A percentile compares a stretch with the other conserved stretches of the same genome.
phyloP scores from a whole-genome alignment of 2,113 vertebrate genomes.

The Burhinus oedicnemus region DNA sequence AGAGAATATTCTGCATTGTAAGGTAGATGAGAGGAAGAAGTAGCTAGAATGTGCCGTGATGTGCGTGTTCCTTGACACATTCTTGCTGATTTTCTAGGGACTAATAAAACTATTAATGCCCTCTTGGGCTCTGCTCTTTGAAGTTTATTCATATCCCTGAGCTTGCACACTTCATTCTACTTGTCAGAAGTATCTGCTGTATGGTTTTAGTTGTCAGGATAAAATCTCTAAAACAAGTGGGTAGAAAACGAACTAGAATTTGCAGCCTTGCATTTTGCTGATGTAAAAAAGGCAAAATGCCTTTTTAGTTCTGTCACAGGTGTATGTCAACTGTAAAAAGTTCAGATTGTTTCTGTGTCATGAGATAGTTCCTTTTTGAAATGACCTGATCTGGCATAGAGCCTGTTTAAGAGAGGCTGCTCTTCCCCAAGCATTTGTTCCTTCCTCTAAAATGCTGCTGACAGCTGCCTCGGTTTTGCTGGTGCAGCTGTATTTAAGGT shows the following conservation, averaged over 20 bases:
- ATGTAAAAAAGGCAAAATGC: not conserved
- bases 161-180: not conserved
- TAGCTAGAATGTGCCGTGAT: accelerated
- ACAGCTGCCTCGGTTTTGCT: not conserved
- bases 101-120: not conserved
- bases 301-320: not conserved
- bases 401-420: not conserved
- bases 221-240: not conserved
- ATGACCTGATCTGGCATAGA: not conserved
- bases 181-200: not conserved
- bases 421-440: not conserved
- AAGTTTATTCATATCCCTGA: not conserved
- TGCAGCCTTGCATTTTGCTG: not conserved
- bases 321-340: not conserved
- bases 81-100: not conserved
- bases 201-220: not conserved
- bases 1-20: not conserved
- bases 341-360: not conserved
- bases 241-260: not conserved
- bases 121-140: not conserved
- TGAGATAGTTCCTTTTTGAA: not conserved
- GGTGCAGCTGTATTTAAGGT: not conserved
- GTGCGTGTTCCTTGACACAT: not conserved
- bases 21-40: not conserved
- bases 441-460: not conserved